Evolutionary conservation across 2,888 invertebrate genomes (phyloP).

Genomic region (Plebejus argus): DNA sequence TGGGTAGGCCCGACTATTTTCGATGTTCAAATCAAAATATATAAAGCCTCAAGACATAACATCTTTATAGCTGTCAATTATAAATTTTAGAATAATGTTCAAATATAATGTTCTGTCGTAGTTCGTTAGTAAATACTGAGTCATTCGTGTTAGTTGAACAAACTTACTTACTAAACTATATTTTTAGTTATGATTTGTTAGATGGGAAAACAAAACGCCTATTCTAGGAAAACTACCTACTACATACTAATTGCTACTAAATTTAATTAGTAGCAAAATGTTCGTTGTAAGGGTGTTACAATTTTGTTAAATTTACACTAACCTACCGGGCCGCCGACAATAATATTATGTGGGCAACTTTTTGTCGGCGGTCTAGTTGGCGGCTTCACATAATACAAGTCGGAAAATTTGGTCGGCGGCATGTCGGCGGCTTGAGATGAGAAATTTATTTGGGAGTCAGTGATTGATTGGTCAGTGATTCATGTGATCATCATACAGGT

Average conservation of each 20-base stretch:
- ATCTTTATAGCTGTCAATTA: slow-evolving; percentile 15
- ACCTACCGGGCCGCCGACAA: too few relatives aligned
- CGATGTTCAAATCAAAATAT: background rate
- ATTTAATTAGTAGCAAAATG: background rate
- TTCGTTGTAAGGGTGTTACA: too few relatives aligned
- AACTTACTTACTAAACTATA: background rate
- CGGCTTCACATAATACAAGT: too few relatives aligned
- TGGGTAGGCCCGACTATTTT: background rate
- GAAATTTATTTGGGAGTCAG: too few relatives aligned
- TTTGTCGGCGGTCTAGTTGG: too few relatives aligned
- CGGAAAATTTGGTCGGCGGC: too few relatives aligned
- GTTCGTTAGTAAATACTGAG: slow-evolving; percentile 23
- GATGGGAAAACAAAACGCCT: slow-evolving; percentile 31
- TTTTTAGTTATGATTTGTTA: slow-evolving; percentile 25
- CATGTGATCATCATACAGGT: too few relatives aligned
- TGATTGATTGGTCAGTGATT: too few relatives aligned
- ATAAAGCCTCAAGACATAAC: background rate
- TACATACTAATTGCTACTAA: background rate
- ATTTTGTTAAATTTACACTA: too few relatives aligned
- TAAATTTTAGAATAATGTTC: slow-evolving; percentile 15
- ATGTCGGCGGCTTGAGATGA: too few relatives aligned
- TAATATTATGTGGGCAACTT: too few relatives aligned
- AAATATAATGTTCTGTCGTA: slow-evolving; percentile 8
- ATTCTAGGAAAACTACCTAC: background rate
- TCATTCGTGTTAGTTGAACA: slow-evolving; percentile 14